Percentiles rank a stretch among this genome's conserved stretches.
Conservation (phyloP, 2,888 invertebrate species). For the Eupithecia tripunctaria region DNA sequence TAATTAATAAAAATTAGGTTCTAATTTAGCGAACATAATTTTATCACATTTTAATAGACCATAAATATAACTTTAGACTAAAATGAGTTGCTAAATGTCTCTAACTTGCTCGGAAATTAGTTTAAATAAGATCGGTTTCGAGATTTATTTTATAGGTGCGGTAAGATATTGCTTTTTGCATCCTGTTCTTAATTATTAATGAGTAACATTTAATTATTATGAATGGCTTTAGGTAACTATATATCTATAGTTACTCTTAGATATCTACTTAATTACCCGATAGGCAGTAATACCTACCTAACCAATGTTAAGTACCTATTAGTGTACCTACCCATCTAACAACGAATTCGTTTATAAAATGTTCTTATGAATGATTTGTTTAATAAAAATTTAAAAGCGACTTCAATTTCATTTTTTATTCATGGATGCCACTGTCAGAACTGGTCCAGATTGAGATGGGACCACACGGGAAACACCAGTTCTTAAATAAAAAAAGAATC, state of each 20-base stretch:
- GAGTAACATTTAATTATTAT: conserved; percentile 8
- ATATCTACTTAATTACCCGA: background rate
- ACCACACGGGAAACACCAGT: too few species aligned
- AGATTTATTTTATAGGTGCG: conserved; percentile 14
- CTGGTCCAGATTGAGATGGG: too few species aligned
- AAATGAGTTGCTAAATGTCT: conserved; percentile 52
- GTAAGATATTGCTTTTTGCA: conserved; percentile 23
- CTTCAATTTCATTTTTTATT: too few species aligned
- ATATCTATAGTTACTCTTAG: background rate
- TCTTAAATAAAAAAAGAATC: too few species aligned
- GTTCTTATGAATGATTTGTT: too few species aligned
- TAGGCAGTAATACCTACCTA: too few species aligned
- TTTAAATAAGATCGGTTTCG: conserved; percentile 24
- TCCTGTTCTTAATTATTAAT: conserved; percentile 19
- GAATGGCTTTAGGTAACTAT: conserved; percentile 7
- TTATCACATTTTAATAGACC: conserved; percentile 57
- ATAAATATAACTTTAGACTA: conserved; percentile 53
- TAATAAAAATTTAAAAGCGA: too few species aligned
- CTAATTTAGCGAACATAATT: conserved; percentile 48
- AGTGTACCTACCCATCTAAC: too few species aligned
- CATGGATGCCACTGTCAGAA: too few species aligned
- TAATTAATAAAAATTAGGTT: background rate
- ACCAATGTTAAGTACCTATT: too few species aligned
- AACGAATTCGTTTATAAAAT: too few species aligned
- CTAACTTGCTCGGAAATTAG: conserved; percentile 39